A percentile compares a stretch with the other conserved stretches of the same genome.
Evolutionary conservation across 2,888 invertebrate genomes (phyloP).

Genomic region (Macropis europaea): DNA sequence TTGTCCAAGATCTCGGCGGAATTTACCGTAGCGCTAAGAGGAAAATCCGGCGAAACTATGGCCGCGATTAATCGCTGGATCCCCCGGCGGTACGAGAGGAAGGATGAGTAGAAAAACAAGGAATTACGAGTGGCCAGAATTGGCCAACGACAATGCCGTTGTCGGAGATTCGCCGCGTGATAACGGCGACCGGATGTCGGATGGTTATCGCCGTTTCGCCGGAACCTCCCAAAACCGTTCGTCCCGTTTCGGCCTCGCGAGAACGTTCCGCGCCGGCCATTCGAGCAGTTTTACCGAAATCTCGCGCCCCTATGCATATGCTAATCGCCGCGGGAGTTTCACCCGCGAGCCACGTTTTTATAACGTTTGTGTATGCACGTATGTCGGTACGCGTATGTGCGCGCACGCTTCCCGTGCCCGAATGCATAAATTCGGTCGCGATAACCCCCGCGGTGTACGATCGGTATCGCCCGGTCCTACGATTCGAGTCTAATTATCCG

Average conservation of each 20-base stretch:
- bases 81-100: not conserved
- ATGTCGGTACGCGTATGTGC: not conserved
- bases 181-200: slow-evolving; percentile 31
- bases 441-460: slow-evolving; percentile 28
- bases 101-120: slow-evolving; percentile 24
- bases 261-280: slow-evolving; percentile 1
- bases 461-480: slow-evolving; percentile 18
- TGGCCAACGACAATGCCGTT: slow-evolving; percentile 25
- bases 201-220: slow-evolving; percentile 13
- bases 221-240: slow-evolving; percentile 15
- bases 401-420: not conserved
- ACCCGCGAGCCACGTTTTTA: not conserved
- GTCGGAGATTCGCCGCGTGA: slow-evolving; percentile 32
- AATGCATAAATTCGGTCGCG: slow-evolving; percentile 1
- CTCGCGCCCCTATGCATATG: not conserved
- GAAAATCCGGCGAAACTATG: not conserved
- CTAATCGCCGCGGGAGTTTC: not conserved
- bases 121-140: slow-evolving; percentile 29
- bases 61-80: slow-evolving; percentile 30
- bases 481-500: slow-evolving; percentile 47
- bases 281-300: slow-evolving; percentile 15
- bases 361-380: not conserved
- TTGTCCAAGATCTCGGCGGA: slow-evolving; percentile 11
- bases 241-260: not conserved
- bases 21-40: not conserved